Conservation (phyloP, 2,113 vertebrate genomes). For the Stigmatopora nigra region DNA sequence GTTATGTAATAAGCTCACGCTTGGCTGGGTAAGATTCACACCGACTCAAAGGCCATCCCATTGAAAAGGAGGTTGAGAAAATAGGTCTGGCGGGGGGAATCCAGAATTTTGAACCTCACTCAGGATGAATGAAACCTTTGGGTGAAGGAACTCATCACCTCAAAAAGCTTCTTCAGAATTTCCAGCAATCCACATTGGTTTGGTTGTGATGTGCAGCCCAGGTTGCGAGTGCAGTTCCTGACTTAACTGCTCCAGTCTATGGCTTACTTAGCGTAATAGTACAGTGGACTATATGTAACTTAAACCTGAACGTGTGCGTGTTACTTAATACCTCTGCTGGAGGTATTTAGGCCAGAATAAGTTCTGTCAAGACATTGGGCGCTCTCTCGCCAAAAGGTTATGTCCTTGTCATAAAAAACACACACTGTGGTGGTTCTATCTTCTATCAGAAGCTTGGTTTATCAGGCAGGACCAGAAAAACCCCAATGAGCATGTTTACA, state of each 20-base stretch:
- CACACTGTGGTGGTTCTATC: slow-evolving; percentile 35
- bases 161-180: not conserved
- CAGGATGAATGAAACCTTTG: slow-evolving; percentile 8
- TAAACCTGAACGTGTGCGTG: slow-evolving; percentile 8
- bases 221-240: slow-evolving; percentile 2
- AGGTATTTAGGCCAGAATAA: slow-evolving; percentile 34
- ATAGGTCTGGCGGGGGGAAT: slow-evolving; percentile 17
- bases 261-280: not conserved
- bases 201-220: not conserved
- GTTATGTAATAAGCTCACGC: slow-evolving; percentile 4
- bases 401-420: slow-evolving; percentile 47
- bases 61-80: slow-evolving; percentile 12
- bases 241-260: not conserved
- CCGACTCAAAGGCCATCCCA: slow-evolving; percentile 11
- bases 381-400: slow-evolving; percentile 28
- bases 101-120: slow-evolving; percentile 47
- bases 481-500: slow-evolving; percentile 15
- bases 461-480: slow-evolving; percentile 28
- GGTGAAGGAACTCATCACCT: not conserved
- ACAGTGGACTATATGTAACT: slow-evolving; percentile 22
- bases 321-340: slow-evolving; percentile 30
- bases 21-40: not conserved
- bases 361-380: slow-evolving; percentile 36
- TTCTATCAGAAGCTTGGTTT: slow-evolving; percentile 46
- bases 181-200: not conserved